Conservation (phyloP, 2,888 invertebrate species). For the Diploptera punctata region DNA sequence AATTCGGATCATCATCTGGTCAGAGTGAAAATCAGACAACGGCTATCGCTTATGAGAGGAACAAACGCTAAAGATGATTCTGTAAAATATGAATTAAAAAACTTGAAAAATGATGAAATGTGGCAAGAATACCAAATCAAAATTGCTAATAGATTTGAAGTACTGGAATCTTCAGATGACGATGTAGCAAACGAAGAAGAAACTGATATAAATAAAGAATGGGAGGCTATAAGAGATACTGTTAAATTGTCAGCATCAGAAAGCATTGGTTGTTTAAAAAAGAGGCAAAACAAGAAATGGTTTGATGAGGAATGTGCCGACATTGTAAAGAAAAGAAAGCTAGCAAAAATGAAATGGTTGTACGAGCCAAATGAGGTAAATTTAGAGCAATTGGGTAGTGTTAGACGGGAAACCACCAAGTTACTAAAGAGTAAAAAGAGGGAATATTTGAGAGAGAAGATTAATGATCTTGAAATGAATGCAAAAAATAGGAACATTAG, state of each 20-base stretch:
- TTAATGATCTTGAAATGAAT: background rate
- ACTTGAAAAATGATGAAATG: too few species aligned
- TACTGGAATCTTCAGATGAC: background rate
- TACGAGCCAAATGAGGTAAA: background rate
- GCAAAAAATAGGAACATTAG: background rate
- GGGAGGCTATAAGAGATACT: background rate
- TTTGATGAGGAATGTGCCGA: constrained; percentile 2
- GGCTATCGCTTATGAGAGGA: background rate
- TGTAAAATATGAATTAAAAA: too few species aligned
- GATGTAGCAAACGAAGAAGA: too few species aligned
- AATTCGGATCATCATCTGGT: too few species aligned
- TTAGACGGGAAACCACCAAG: background rate
- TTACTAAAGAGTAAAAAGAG: background rate
- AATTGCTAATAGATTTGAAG: too few species aligned
- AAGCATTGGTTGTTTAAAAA: too few species aligned
- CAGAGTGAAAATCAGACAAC: background rate
- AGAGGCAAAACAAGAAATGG: too few species aligned
- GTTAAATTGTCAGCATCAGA: background rate
- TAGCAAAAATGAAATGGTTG: background rate
- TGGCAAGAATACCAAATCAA: background rate
- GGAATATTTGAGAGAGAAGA: background rate
- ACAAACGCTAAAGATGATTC: too few species aligned
- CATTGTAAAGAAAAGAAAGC: background rate
- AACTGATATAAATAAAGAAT: background rate
- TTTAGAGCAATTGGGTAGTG: background rate